Evolutionary conservation across 2,797 vertebrate species (phyloP).

Genomic region (Hoplostethus atlanticus): DNA sequence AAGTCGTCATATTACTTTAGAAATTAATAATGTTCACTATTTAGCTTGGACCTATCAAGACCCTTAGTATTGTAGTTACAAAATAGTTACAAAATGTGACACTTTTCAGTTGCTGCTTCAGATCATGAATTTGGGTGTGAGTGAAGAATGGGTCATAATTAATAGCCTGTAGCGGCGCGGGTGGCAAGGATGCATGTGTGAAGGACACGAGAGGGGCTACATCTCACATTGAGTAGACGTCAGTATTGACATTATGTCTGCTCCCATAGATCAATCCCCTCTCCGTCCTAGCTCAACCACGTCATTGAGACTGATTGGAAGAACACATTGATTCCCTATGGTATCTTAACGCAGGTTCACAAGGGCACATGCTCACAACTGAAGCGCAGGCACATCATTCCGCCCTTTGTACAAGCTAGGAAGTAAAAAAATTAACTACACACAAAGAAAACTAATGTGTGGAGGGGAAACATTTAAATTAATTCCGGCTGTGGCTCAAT

Average conservation of each 20-base stretch:
- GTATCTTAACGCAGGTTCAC: conserved; percentile 37
- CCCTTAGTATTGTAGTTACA: background rate
- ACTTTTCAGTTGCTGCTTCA: conserved; percentile 7
- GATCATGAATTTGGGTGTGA: conserved; percentile 29
- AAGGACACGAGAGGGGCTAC: conserved; percentile 70
- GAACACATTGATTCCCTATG: conserved; percentile 60
- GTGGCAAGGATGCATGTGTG: conserved; percentile 52
- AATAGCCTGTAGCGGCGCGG: conserved; percentile 33
- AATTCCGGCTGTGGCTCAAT: conserved; percentile 31
- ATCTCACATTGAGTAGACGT: conserved; percentile 69
- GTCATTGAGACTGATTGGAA: conserved; percentile 65
- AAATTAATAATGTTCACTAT: background rate
- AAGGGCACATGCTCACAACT: conserved; percentile 8
- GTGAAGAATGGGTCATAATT: conserved; percentile 42
- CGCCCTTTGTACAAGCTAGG: background rate
- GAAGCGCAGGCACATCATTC: background rate
- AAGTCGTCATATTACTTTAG: no score
- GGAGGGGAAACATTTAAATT: conserved; percentile 29
- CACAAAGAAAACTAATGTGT: background rate
- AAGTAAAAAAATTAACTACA: background rate
- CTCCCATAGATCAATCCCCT: conserved; percentile 71
- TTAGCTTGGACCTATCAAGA: conserved; percentile 5
- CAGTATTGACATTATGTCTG: conserved; percentile 76
- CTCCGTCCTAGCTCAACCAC: conserved; percentile 49
- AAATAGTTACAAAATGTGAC: background rate